Evolutionary conservation across 2,113 vertebrate genomes (phyloP).

Genomic region (Todiramphus chloris): DNA sequence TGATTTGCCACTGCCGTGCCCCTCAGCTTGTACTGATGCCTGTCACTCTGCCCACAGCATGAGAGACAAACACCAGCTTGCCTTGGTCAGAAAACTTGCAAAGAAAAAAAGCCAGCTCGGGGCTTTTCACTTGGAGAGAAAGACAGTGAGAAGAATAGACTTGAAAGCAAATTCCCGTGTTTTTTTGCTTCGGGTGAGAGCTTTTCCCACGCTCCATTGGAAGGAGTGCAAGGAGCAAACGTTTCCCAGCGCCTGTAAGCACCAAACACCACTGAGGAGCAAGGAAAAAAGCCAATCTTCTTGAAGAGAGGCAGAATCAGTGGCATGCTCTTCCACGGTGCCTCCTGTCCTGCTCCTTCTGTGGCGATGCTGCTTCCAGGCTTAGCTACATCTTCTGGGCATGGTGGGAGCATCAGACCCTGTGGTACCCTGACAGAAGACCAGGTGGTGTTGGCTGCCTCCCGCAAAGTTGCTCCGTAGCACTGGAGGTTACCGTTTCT

Average conservation of each 20-base stretch:
- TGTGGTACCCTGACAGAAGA: too few relatives aligned
- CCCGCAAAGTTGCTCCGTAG: neutral
- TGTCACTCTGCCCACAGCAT: conserved; percentile 43
- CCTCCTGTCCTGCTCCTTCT: neutral
- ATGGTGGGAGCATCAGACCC: accelerated
- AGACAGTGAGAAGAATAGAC: conserved; percentile 58
- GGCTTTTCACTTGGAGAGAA: conserved; percentile 63
- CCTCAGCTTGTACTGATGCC: neutral
- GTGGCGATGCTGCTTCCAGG: neutral
- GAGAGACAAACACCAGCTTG: conserved; percentile 22
- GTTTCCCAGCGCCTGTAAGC: conserved; percentile 24
- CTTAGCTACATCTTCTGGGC: neutral
- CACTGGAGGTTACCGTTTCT: neutral
- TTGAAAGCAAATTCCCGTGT: conserved; percentile 62
- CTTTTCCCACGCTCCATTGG: conserved; percentile 58
- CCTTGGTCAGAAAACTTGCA: conserved; percentile 50
- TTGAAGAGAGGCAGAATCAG: neutral
- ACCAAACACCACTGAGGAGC: neutral
- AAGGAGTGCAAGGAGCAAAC: conserved; percentile 41
- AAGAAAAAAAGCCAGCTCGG: conserved; percentile 55
- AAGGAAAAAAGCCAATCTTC: neutral
- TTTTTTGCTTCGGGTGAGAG: conserved; percentile 43
- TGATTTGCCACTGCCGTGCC: neutral
- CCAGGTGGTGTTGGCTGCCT: neutral
- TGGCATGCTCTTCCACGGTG: accelerated